Conservation (phyloP, 2,888 invertebrate genomes). For the Amblyteles armatorius region DNA sequence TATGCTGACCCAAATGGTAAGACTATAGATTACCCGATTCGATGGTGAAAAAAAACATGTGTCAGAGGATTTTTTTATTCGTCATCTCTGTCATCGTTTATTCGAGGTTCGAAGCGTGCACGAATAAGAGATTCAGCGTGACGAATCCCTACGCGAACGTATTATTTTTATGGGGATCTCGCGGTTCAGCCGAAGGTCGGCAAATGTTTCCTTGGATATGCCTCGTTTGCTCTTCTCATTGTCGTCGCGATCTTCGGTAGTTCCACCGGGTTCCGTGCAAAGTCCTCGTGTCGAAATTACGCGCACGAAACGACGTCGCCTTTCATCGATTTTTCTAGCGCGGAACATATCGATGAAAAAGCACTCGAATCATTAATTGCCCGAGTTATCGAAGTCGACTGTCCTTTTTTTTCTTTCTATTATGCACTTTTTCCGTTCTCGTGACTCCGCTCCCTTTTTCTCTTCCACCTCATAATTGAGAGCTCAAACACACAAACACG, state of each 20-base stretch:
- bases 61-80: conserved; percentile 29
- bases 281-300: conserved; percentile 14
- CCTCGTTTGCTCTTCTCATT: conserved; percentile 40
- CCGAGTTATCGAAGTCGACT: conserved; percentile 2
- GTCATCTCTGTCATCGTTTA: background rate
- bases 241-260: background rate
- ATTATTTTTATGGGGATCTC: conserved; percentile 33
- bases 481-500: background rate
- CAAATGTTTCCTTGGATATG: conserved; percentile 45
- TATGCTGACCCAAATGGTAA: background rate
- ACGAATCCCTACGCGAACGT: background rate
- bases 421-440: background rate
- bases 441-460: background rate
- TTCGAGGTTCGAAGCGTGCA: background rate
- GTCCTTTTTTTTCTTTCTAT: background rate
- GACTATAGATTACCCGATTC: background rate
- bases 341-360: background rate
- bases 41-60: conserved; percentile 11
- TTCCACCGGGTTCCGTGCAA: background rate
- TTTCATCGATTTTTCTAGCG: background rate
- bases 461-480: conserved; percentile 30
- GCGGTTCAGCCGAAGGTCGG: conserved; percentile 8
- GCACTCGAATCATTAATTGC: background rate
- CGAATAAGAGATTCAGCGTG: conserved; percentile 29
- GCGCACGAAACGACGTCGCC: background rate